Percentiles rank a stretch among this genome's conserved stretches.
Evolutionary conservation across 2,888 invertebrate species (phyloP).

Genomic region (Abrostola tripartita): DNA sequence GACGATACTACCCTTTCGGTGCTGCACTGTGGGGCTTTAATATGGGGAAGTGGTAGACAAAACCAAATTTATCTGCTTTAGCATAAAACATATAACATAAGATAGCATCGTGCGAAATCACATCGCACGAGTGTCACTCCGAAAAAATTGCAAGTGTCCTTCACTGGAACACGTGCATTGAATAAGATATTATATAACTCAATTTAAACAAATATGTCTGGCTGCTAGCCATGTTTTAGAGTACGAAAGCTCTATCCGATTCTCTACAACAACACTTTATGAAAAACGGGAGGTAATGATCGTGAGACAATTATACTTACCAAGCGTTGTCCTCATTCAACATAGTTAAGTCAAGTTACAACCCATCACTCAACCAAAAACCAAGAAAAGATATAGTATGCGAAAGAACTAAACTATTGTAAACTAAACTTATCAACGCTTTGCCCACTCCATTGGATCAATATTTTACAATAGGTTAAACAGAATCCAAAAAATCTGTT

Average conservation of each 20-base stretch:
- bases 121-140: constrained; percentile 6
- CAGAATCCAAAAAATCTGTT: constrained; percentile 83
- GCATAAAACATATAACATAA: background rate
- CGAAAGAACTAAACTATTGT: no score
- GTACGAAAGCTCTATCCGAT: no score
- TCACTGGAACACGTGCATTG: background rate
- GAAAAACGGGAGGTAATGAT: constrained; percentile 3
- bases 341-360: background rate
- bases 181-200: no score
- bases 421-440: constrained; percentile 5
- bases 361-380: constrained; percentile 2
- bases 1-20: constrained; percentile 7
- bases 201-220: no score
- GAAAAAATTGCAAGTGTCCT: background rate
- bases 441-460: no score
- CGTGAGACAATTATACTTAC: constrained; percentile 7
- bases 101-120: background rate
- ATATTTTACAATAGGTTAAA: no score
- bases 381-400: no score
- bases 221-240: no score
- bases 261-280: constrained; percentile 7
- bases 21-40: constrained; percentile 8
- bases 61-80: constrained; percentile 7
- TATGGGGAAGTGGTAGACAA: constrained; percentile 7
- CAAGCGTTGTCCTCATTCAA: background rate